These are phyloP conservation scores for Chelon labrosus DNA, from an alignment of 2,797 vertebrate species.

Conservation along the genomic window DNA sequence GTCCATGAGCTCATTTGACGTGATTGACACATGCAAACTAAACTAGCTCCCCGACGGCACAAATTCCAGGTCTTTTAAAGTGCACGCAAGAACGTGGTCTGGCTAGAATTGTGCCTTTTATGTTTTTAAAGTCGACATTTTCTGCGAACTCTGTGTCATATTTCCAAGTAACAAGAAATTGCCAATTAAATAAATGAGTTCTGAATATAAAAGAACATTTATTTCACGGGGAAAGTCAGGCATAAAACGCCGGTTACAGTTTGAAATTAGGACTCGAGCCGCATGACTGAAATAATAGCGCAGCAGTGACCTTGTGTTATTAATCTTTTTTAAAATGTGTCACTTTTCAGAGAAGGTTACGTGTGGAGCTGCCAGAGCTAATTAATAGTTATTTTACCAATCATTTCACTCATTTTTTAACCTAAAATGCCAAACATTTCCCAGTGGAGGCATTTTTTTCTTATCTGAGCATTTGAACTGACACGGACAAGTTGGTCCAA, in stretches of 20 bases:
- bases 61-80: conserved; percentile 22
- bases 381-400: not conserved
- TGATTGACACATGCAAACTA: conserved; percentile 51
- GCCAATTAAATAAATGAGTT: not conserved
- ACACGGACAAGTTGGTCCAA: not conserved
- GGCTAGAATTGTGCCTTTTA: conserved; percentile 1
- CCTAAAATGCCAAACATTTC: not conserved
- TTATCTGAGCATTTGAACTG: not conserved
- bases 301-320: not conserved
- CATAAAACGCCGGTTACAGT: not conserved
- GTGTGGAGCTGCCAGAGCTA: not conserved
- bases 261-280: not conserved
- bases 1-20: conserved; percentile 22
- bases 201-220: not conserved
- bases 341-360: not conserved
- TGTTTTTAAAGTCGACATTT: not conserved
- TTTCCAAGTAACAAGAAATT: not conserved
- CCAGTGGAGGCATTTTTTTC: not conserved
- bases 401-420: not conserved
- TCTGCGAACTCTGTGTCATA: not conserved
- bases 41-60: conserved; percentile 17
- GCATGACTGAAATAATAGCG: not conserved
- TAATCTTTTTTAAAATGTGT: not conserved
- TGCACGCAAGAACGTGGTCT: conserved; percentile 21
- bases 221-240: not conserved